A percentile compares a stretch with the other conserved stretches of the same genome.
Conservation (phyloP, 2,113 vertebrate species). For the Grallaria varia region DNA sequence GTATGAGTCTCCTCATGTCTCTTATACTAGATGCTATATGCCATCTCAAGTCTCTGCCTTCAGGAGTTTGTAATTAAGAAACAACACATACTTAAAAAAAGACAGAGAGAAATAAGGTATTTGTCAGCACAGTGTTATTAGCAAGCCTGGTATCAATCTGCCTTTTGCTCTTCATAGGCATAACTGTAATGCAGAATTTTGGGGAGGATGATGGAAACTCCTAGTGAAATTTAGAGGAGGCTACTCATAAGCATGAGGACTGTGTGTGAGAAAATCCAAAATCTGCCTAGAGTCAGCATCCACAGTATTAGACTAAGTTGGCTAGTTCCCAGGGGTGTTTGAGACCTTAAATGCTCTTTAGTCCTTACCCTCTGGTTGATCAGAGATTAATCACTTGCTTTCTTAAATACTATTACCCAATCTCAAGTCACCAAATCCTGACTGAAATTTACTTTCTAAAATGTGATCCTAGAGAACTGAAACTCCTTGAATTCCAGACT, state of each 20-base stretch:
- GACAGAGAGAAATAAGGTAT: background rate
- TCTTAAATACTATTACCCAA: slow-evolving; percentile 60
- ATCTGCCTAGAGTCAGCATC: slow-evolving; percentile 13
- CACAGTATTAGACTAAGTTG: slow-evolving; percentile 14
- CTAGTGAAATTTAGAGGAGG: background rate
- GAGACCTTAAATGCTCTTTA: slow-evolving; percentile 64
- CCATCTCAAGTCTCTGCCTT: background rate
- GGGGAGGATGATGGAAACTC: background rate
- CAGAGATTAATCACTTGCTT: slow-evolving; percentile 58
- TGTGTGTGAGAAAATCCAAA: background rate
- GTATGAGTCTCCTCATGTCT: background rate
- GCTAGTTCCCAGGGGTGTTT: slow-evolving; percentile 23
- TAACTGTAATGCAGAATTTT: background rate
- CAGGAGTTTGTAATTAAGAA: background rate
- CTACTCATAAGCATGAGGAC: background rate
- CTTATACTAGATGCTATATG: background rate
- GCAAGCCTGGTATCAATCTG: background rate
- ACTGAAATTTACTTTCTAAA: slow-evolving; percentile 53
- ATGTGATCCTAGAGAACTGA: background rate
- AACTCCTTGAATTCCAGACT: background rate
- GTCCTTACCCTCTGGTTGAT: slow-evolving; percentile 41
- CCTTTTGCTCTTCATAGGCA: background rate
- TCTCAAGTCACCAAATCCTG: slow-evolving; percentile 27
- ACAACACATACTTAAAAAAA: background rate
- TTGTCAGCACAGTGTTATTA: background rate